These are phyloP conservation scores for Myotis pilosus DNA, from an alignment of 2,797 vertebrate genomes.

Conservation along the genomic window DNA sequence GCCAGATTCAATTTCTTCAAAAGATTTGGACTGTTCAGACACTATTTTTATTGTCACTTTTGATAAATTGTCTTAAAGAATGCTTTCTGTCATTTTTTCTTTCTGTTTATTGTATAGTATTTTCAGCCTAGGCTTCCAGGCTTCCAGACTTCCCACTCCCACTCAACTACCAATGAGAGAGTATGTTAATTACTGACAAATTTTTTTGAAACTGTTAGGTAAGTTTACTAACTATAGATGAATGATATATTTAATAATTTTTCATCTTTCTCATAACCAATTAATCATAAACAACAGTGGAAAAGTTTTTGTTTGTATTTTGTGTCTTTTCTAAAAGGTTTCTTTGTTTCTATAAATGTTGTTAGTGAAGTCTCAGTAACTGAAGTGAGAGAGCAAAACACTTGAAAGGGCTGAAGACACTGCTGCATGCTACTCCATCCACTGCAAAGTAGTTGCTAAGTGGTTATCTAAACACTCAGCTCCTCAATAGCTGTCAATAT, in stretches of 20 bases:
- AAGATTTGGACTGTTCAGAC: neutral
- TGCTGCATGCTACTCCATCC: neutral
- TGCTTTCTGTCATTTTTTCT: neutral
- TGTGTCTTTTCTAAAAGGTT: neutral
- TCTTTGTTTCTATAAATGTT: neutral
- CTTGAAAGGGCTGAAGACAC: neutral
- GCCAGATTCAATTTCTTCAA: neutral
- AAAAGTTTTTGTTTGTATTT: neutral
- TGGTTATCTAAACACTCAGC: neutral
- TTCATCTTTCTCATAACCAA: neutral
- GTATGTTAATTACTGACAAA: neutral
- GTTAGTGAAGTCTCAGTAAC: neutral
- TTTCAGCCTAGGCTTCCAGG: neutral
- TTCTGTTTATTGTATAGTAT: neutral
- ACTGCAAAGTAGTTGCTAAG: neutral
- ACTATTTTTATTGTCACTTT: neutral
- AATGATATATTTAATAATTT: neutral
- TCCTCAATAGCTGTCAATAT: neutral
- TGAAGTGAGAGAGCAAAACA: neutral
- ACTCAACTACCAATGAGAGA: neutral
- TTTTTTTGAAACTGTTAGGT: neutral
- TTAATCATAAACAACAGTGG: neutral
- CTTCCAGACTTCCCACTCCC: neutral
- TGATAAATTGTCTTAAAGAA: neutral
- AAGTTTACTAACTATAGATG: neutral